These are phyloP conservation scores for Syncerus caffer DNA, from an alignment of 2,797 vertebrate genomes.

Conservation along the genomic window DNA sequence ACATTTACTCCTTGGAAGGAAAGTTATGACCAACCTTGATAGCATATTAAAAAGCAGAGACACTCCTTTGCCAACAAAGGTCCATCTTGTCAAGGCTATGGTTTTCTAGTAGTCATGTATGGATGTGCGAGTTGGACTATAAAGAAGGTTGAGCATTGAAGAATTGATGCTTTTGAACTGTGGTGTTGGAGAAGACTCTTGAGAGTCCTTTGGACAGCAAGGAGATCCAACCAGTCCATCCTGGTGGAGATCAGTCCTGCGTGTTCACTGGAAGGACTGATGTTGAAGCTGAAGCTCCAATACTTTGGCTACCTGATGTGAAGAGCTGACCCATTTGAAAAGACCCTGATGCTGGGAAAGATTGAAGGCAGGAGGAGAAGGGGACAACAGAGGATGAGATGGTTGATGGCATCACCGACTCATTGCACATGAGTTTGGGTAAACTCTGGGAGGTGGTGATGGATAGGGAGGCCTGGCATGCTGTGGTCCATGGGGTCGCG, in stretches of 20 bases:
- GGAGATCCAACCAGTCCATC: not conserved
- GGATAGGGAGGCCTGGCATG: not conserved
- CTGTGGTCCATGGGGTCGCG: not conserved
- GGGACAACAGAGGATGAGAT: not conserved
- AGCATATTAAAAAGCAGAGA: not conserved
- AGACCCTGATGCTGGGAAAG: not conserved
- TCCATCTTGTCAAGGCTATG: not conserved
- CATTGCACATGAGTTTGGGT: not conserved
- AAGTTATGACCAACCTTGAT: not conserved
- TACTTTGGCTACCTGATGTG: not conserved
- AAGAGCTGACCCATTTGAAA: not conserved
- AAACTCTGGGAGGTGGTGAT: not conserved
- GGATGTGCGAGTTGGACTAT: not conserved
- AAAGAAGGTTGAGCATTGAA: not conserved
- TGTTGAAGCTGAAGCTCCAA: not conserved
- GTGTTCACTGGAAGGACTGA: not conserved
- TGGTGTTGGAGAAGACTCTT: not conserved
- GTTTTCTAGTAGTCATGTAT: not conserved
- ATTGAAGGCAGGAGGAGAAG: not conserved
- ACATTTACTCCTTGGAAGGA: not conserved
- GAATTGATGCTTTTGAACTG: not conserved
- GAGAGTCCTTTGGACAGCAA: not conserved
- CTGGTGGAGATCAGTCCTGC: not conserved
- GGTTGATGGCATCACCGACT: not conserved
- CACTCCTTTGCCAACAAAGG: not conserved